phyloP scores from a whole-genome alignment of 1,140 invertebrate species.

The Aphidius ervi region DNA sequence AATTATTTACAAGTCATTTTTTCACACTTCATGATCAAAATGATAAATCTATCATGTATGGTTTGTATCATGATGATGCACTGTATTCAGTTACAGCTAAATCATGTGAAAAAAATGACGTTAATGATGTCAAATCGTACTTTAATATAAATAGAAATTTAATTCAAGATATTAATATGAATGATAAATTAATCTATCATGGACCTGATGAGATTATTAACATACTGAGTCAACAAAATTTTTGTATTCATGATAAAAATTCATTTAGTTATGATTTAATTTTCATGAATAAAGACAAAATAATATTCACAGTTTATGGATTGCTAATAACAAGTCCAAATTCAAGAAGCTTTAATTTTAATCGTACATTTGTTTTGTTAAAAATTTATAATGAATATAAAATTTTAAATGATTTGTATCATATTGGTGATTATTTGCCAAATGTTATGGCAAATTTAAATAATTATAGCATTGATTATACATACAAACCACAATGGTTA shows the following conservation, averaged over 20 bases:
- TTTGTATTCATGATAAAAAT: conserved; percentile 36
- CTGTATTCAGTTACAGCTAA: conserved; percentile 41
- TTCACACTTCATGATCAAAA: conserved; percentile 42
- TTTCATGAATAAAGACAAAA: conserved; percentile 25
- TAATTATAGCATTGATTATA: conserved; percentile 24
- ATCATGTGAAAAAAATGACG: conserved; percentile 16
- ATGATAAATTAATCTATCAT: conserved; percentile 31
- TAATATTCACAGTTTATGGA: conserved; percentile 37
- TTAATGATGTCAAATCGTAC: conserved; percentile 22
- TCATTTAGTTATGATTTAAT: conserved; percentile 38
- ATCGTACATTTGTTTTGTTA: neutral
- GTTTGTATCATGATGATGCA: conserved; percentile 41
- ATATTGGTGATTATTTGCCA: conserved; percentile 24
- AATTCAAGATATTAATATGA: conserved; percentile 18
- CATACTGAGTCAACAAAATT: conserved; percentile 34
- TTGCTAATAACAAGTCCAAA: conserved; percentile 27
- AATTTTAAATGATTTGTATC: conserved; percentile 46
- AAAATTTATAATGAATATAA: conserved; percentile 41
- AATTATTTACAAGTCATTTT: conserved; percentile 43
- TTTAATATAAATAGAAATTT: conserved; percentile 36
- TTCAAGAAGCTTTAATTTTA: conserved; percentile 37
- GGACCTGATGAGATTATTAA: conserved; percentile 39
- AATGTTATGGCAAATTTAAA: conserved; percentile 14
- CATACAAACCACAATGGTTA: conserved; percentile 26
- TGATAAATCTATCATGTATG: conserved; percentile 37